phyloP scores from a whole-genome alignment of 2,888 invertebrate genomes.

The Lymantria dispar region DNA sequence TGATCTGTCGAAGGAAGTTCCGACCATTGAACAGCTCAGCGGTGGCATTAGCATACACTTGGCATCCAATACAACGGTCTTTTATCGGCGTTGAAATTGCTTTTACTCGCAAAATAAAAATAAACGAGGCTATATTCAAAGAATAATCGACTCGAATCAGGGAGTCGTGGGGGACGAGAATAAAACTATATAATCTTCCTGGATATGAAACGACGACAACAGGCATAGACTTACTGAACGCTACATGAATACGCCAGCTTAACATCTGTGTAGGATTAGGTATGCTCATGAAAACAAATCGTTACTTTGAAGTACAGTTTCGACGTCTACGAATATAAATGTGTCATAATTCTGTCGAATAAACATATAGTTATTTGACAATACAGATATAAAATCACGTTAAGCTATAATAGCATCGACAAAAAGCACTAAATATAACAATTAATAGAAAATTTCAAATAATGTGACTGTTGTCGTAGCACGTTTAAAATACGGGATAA shows the following conservation, averaged over 20 bases:
- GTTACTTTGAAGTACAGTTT: constrained; percentile 36
- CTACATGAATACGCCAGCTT: constrained; percentile 9
- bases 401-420: constrained; percentile 52
- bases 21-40: constrained; percentile 60
- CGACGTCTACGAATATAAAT: constrained; percentile 40
- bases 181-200: constrained; percentile 21
- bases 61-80: constrained; percentile 58
- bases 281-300: constrained; percentile 34
- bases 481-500: constrained; percentile 58
- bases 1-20: constrained; percentile 66
- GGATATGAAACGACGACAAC: constrained; percentile 12
- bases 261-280: constrained; percentile 28
- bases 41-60: constrained; percentile 72
- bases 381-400: constrained; percentile 53
- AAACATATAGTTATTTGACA: constrained; percentile 48
- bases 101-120: constrained; percentile 71
- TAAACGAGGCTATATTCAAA: constrained; percentile 58
- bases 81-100: constrained; percentile 63
- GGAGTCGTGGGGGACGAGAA: constrained; percentile 22
- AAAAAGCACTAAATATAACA: constrained; percentile 63
- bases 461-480: constrained; percentile 60
- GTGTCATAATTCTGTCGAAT: constrained; percentile 45
- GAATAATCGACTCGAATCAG: constrained; percentile 37
- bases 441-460: constrained; percentile 73
- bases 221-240: constrained; percentile 6